Conservation (phyloP, 2,888 invertebrate species). For the Cataglyphis rosenhaueri region DNA sequence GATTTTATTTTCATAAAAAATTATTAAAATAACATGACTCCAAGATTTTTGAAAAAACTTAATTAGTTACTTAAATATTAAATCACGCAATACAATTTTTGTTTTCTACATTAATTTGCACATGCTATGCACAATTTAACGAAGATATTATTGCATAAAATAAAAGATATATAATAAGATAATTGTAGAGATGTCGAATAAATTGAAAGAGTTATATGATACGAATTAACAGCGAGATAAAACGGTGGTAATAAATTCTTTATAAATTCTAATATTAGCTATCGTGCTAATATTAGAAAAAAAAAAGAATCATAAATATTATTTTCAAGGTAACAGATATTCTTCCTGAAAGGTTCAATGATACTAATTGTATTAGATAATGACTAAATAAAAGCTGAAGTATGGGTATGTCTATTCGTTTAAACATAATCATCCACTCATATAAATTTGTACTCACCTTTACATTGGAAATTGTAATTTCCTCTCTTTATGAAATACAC, state of each 20-base stretch:
- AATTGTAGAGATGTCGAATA: neutral
- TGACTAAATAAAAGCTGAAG: constrained; percentile 24
- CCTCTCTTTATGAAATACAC: neutral
- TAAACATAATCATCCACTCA: neutral
- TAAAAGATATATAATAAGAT: neutral
- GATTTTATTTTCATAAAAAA: neutral
- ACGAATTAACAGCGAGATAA: constrained; percentile 14
- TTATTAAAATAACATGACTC: constrained; percentile 1
- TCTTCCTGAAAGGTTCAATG: constrained; percentile 41
- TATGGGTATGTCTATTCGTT: neutral
- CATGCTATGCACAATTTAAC: neutral
- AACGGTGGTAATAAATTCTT: neutral
- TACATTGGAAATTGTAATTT: constrained; percentile 27
- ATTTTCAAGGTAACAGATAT: constrained; percentile 32
- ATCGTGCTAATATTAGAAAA: neutral
- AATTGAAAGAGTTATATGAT: constrained; percentile 28
- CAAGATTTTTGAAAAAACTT: neutral
- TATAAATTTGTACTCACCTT: constrained; percentile 27
- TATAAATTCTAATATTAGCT: neutral
- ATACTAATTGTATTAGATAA: constrained; percentile 38
- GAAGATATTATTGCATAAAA: constrained; percentile 25
- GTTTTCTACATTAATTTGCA: neutral
- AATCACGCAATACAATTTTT: neutral
- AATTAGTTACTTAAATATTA: constrained; percentile 1
- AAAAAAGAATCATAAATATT: constrained; percentile 41